Evolutionary conservation across 2,888 invertebrate species (phyloP), one percentile per base, ranked within the genome.

Genomic region (Orgyia antiqua): DNA sequence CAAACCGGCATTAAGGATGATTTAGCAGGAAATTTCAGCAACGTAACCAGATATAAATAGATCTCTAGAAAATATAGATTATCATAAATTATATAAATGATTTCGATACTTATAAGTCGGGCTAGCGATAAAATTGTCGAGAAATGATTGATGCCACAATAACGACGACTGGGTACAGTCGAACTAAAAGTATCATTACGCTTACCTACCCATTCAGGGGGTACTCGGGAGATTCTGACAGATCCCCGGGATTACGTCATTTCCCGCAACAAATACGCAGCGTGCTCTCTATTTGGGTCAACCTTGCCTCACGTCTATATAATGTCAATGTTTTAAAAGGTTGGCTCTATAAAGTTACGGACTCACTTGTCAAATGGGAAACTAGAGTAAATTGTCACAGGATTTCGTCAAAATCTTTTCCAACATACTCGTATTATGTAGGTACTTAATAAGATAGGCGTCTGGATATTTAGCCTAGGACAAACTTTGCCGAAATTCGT

Each of bases 301-400:
- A 40, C 20, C 34, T 13, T 39, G 32, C 44, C 32, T 38, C 27
- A 28, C 29, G 27, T 36, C 34, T 39, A 44, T 41, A 39, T 36
- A 35, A 45, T 31, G 46, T 36, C 44, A 44, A 49, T 52, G 53
- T 39, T 34, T 49, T 52, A 44, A 46, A 46, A 51, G 46, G 46
- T 36, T 49, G 36, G 27, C 13, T 23, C 26, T 28, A 28, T 25
- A 38, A 45, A 36, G 24, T 50, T 39, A 13, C 13, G 10, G n/a
- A n/a, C n/a, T 34, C 25, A 24, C 19, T 24, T 18, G 21, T 26
- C 24, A 13, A 4, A 31, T 19, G 10, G 33, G 36, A 24, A 31
- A 26, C 29, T 29, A 13, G 34, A 34, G 27, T 1, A 26, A 39
- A 27, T 30, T 31, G 12, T 24, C 13, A 29, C 12, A 19, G 8